These are phyloP conservation scores for Protosalanx chinensis DNA, from an alignment of 2,797 vertebrate species.

Conservation along the genomic window DNA sequence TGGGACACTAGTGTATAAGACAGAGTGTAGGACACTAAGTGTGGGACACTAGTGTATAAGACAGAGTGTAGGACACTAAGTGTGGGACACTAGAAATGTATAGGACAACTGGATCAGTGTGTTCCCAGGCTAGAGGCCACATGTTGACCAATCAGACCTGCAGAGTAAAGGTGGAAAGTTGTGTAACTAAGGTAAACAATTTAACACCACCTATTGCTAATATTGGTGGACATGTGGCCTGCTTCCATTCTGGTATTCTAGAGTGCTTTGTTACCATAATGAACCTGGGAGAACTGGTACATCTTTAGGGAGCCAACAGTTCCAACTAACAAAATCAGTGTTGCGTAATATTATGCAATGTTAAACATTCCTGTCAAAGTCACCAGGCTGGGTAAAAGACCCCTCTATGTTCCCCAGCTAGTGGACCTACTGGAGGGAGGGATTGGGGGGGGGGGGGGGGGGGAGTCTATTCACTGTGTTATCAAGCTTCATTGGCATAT, in stretches of 20 bases:
- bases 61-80: not conserved
- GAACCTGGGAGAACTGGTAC: not conserved
- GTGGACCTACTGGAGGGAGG: not conserved
- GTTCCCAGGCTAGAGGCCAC: conserved; percentile 7
- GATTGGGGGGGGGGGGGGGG: not conserved
- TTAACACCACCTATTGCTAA: not conserved
- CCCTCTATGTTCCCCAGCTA: not conserved
- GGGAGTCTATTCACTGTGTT: not conserved
- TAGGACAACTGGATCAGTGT: not conserved
- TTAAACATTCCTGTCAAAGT: not conserved
- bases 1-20: not conserved
- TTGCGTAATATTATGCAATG: not conserved
- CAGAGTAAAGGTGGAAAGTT: conserved; percentile 10
- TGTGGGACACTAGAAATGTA: not conserved
- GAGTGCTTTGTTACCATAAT: not conserved
- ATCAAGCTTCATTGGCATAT: not conserved
- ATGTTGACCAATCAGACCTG: conserved; percentile 7
- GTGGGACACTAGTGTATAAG: not conserved
- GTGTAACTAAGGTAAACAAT: conserved; percentile 2
- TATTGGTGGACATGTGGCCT: not conserved
- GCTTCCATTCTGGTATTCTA: not conserved
- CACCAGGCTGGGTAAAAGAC: not conserved
- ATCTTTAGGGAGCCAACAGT: not conserved
- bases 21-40: conserved; percentile 2
- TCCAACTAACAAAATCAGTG: not conserved